These are phyloP conservation scores for Borostomias antarcticus DNA, from an alignment of 2,797 vertebrate species.

Conservation along the genomic window DNA sequence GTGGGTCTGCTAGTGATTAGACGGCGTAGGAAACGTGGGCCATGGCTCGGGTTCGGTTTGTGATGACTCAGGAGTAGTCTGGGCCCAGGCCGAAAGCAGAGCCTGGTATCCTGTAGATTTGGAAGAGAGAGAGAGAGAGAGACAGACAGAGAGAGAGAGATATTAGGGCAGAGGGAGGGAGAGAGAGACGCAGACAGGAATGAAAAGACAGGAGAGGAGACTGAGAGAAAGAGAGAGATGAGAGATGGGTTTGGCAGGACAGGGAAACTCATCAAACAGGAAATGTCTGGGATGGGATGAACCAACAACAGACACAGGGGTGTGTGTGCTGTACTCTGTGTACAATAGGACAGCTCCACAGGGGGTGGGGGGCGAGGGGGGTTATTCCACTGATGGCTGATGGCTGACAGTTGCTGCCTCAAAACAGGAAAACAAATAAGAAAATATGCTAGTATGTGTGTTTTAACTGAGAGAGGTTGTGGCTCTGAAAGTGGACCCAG, in stretches of 20 bases:
- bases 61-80: conserved; percentile 47
- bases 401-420: neutral
- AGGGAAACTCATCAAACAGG: conserved; percentile 13
- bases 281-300: conserved; percentile 18
- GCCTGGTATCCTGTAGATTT: conserved; percentile 16
- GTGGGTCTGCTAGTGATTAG: neutral
- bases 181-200: neutral
- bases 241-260: neutral
- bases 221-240: neutral
- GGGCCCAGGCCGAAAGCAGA: conserved; percentile 3
- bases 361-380: no score
- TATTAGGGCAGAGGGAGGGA: neutral
- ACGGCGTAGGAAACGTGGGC: neutral
- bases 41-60: conserved; percentile 24
- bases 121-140: neutral
- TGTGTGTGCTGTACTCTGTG: neutral
- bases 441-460: neutral
- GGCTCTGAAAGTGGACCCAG: neutral
- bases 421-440: neutral
- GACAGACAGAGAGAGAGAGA: conserved; percentile 14
- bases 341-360: no score
- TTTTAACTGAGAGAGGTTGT: neutral
- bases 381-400: neutral
- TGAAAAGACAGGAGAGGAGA: neutral
- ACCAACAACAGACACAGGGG: neutral